A percentile compares a stretch with the other conserved stretches of the same genome.
phyloP scores from a whole-genome alignment of 1,140 invertebrate species.

The Tetranychus urticae region DNA sequence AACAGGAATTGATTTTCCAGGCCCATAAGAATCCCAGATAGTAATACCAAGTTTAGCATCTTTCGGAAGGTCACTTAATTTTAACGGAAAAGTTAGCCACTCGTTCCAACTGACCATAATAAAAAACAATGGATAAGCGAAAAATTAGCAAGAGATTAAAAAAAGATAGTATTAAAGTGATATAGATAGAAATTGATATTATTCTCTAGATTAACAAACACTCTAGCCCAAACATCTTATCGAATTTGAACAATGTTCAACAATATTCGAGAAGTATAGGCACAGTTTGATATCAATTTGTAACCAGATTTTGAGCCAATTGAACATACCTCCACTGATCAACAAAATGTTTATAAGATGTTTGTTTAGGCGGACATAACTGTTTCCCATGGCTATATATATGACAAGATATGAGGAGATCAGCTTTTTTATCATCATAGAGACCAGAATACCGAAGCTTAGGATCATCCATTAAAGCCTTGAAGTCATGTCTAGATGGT shows the following conservation, averaged over 20 bases:
- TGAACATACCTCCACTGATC: slow-evolving; percentile 68
- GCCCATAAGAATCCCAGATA: slow-evolving; percentile 73
- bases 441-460: slow-evolving; percentile 72
- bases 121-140: slow-evolving; percentile 8
- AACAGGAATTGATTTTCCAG: slow-evolving; percentile 50
- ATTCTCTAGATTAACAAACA: no score
- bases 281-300: no score
- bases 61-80: slow-evolving; percentile 69
- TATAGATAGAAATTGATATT: no score
- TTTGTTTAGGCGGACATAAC: slow-evolving; percentile 62
- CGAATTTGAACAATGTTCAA: no score
- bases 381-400: slow-evolving; percentile 57
- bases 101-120: slow-evolving; percentile 59
- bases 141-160: not conserved
- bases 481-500: slow-evolving; percentile 56
- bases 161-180: not conserved
- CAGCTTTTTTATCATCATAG: slow-evolving; percentile 49
- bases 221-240: no score
- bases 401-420: slow-evolving; percentile 65
- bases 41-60: slow-evolving; percentile 72
- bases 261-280: no score
- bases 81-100: slow-evolving; percentile 75
- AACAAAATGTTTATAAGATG: slow-evolving; percentile 77
- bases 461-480: slow-evolving; percentile 60
- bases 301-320: not conserved